Base-by-base conservation (phyloP, 2,113 vertebrate genomes). In the Plotosus lineatus region DNA sequence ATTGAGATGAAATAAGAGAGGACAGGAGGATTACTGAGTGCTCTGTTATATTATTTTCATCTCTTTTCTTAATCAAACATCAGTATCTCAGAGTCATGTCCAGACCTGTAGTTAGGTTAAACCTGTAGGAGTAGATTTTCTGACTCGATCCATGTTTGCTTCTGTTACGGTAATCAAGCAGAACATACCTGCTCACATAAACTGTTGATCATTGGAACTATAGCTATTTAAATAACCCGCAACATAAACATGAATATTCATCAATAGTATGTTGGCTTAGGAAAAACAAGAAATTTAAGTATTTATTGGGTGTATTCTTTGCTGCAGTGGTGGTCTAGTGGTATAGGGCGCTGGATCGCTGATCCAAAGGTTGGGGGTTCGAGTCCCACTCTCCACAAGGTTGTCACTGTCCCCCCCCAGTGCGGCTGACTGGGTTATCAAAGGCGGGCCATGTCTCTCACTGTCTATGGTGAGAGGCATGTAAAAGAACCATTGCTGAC, bases 21-120 rank as follows among this genome's bases (percentile, higher is more conserved):
- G 55, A 17, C 33, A 5, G 19, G 26, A 60, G 31, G 42, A 75
- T 15, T 80, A 28, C 68, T 63, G 63, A 76, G 50, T 46, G n/a
- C 44, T 42, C 60, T 53, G 6, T 6, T 80, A 19, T 23, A 50
- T 50, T 10, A 21, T 65, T 51, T 56, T 40, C 36, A 3, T 23
- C 28, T 56, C 36, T 14, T 76, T 42, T 28, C 23, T 12, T 2
- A 77, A 63, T 51, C 48, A n/a, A 7, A 61, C 42, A 72, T 55
- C 78, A 56, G n/a, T 56, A 28, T 46, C 28, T 19, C 66, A 66
- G 10, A 31, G 3, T 23, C 83, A 58, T 60, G 83, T 51, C 68
- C 51, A 7, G 61, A 58, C 83, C 42, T 75, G 83, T 51, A 48
- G 1, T 60, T 75, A 71, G 6, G 0, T 44, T 61, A 77, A 46